phyloP scores from a whole-genome alignment of 1,140 invertebrate genomes.

The Bilobella aurantiaca region DNA sequence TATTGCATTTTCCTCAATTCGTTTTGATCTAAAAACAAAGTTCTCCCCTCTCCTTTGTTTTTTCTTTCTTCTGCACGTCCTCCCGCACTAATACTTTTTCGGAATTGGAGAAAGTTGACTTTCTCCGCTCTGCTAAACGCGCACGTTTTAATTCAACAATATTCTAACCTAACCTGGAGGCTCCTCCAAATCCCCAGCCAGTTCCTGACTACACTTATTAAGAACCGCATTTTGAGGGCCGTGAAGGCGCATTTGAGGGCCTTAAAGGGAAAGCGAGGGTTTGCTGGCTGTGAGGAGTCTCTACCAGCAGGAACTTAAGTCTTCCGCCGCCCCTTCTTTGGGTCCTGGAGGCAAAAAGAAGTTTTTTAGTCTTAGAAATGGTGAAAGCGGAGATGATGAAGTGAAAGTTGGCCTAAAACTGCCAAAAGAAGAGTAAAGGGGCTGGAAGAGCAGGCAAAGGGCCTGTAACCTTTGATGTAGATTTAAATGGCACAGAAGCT shows the following conservation, averaged over 20 bases:
- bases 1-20: too few relatives aligned
- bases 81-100: not conserved
- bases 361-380: not conserved
- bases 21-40: too few relatives aligned
- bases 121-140: not conserved
- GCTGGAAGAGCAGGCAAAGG: not conserved
- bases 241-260: too few relatives aligned
- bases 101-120: too few relatives aligned
- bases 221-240: too few relatives aligned
- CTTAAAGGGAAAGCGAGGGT: not conserved
- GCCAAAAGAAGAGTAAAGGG: too few relatives aligned
- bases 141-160: slow-evolving; percentile 9
- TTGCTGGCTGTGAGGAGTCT: too few relatives aligned
- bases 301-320: not conserved
- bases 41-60: not conserved
- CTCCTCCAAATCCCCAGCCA: not conserved
- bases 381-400: not conserved
- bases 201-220: slow-evolving; percentile 1
- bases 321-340: too few relatives aligned
- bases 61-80: not conserved
- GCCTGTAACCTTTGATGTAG: not conserved
- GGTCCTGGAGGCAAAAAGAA: too few relatives aligned
- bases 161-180: not conserved
- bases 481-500: not conserved
- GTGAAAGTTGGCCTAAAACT: not conserved